Conservation (phyloP, 2,888 invertebrate species). For the Sicus ferrugineus region DNA sequence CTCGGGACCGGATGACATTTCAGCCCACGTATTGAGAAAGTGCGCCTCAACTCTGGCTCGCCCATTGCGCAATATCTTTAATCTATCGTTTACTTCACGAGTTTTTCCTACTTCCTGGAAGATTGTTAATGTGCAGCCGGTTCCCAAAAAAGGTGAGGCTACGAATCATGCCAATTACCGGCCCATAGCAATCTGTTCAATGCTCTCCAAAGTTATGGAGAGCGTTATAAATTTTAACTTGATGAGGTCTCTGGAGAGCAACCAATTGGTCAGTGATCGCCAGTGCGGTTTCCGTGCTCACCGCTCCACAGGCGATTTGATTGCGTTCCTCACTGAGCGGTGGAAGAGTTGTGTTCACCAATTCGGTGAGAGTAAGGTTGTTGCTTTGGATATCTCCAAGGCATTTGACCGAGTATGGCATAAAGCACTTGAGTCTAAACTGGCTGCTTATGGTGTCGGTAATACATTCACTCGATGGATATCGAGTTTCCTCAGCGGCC, state of each 20-base stretch:
- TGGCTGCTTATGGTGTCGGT: neutral
- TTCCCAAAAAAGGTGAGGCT: neutral
- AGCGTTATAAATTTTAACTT: slow-evolving; percentile 8
- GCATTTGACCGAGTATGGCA: neutral
- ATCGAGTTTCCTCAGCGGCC: too few species aligned
- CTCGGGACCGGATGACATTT: too few species aligned
- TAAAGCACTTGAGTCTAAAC: neutral
- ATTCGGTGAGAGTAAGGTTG: too few species aligned
- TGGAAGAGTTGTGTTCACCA: too few species aligned
- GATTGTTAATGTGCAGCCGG: neutral
- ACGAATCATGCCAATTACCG: neutral
- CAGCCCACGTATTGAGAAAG: too few species aligned
- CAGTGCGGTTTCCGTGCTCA: slow-evolving; percentile 18
- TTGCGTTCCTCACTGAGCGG: slow-evolving; percentile 1
- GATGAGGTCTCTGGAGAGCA: neutral
- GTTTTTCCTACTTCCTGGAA: neutral
- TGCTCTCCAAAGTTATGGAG: slow-evolving; percentile 6
- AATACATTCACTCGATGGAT: too few species aligned
- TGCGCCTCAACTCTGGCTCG: too few species aligned
- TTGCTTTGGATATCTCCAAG: slow-evolving; percentile 8
- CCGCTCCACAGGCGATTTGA: slow-evolving; percentile 14
- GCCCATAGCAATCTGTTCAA: neutral
- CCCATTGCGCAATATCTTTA: slow-evolving; percentile 9
- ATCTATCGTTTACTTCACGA: neutral
- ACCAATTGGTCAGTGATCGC: neutral